A percentile compares a stretch with the other conserved stretches of the same genome.
These are phyloP conservation scores for Hydropotes inermis DNA, from an alignment of 2,113 vertebrate species.

Conservation along the genomic window DNA sequence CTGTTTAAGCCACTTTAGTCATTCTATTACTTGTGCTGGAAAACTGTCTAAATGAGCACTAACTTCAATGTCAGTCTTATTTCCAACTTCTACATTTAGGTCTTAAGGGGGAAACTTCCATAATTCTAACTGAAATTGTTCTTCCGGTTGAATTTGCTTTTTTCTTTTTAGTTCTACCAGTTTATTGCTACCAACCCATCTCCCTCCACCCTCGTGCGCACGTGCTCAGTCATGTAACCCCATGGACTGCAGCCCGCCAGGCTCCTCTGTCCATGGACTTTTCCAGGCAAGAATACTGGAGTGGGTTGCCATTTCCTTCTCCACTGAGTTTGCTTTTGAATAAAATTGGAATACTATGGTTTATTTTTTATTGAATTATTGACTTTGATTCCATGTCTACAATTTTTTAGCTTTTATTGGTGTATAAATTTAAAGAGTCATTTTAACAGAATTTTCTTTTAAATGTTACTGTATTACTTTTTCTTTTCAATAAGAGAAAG, in stretches of 20 bases:
- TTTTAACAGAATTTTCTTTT: neutral
- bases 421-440: neutral
- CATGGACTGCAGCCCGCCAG: too few relatives aligned
- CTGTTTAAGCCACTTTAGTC: neutral
- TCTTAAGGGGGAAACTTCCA: neutral
- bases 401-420: neutral
- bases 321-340: neutral
- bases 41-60: neutral
- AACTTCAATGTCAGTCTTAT: neutral
- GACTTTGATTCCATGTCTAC: neutral
- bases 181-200: too few relatives aligned
- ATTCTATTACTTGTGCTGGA: neutral
- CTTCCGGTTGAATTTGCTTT: neutral
- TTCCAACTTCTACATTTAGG: neutral
- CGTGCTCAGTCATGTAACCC: too few relatives aligned
- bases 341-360: neutral
- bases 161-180: neutral
- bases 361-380: neutral
- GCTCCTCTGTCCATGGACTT: too few relatives aligned
- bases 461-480: neutral
- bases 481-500: neutral
- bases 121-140: neutral
- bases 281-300: too few relatives aligned
- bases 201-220: too few relatives aligned
- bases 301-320: too few relatives aligned